phyloP scores from a whole-genome alignment of 2,797 vertebrate genomes.

The Chaunax sp. region DNA sequence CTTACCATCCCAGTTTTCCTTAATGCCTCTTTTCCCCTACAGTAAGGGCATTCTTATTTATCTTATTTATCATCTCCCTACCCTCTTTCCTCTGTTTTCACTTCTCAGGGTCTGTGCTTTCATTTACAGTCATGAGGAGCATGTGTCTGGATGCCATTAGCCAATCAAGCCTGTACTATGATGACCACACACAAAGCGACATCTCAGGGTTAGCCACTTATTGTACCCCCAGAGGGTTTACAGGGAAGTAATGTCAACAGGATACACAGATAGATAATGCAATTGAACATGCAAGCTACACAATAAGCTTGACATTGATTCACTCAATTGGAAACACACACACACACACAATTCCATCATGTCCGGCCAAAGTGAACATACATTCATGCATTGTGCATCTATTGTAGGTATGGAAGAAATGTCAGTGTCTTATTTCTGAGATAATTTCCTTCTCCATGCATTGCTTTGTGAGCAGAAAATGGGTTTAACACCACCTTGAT shows the following conservation, averaged over 20 bases:
- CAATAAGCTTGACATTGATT: conserved; percentile 18
- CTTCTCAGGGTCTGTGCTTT: conserved; percentile 25
- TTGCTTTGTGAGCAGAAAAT: conserved; percentile 16
- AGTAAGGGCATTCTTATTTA: no score
- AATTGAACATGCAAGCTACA: conserved; percentile 1
- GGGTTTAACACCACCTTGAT: conserved; percentile 14
- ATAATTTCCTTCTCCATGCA: not conserved
- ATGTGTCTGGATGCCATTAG: conserved; percentile 55
- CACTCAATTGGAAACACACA: not conserved
- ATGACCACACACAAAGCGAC: conserved; percentile 32
- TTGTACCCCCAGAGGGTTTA: conserved; percentile 14
- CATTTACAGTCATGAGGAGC: conserved; percentile 43
- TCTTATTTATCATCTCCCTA: no score
- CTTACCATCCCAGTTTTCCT: not conserved
- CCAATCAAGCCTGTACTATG: conserved; percentile 53
- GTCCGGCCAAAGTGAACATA: not conserved
- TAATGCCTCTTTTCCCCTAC: not conserved
- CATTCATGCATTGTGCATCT: conserved; percentile 1
- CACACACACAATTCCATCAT: not conserved
- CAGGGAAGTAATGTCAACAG: conserved; percentile 15
- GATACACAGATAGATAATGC: not conserved
- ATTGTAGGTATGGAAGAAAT: conserved; percentile 8
- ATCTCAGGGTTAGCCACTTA: conserved; percentile 34
- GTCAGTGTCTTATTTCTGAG: conserved; percentile 23
- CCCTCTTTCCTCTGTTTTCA: not conserved